Conservation (phyloP, 2,888 invertebrate genomes). For the Harmothoe impar region DNA sequence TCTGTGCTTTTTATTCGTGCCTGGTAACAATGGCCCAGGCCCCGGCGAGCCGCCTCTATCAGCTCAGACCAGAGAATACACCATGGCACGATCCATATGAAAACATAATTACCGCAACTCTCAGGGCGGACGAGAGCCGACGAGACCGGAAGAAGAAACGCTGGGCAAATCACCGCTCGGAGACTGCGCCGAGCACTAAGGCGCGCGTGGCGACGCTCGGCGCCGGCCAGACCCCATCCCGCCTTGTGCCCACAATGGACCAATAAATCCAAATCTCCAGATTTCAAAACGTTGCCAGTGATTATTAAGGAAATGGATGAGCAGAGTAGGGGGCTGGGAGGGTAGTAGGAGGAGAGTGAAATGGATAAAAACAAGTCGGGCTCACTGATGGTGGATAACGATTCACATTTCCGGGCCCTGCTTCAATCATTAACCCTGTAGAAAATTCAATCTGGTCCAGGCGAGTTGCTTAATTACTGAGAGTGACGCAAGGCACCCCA, state of each 20-base stretch:
- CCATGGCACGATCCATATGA: conserved; percentile 55
- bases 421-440: conserved; percentile 54
- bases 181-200: neutral
- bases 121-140: neutral
- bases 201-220: neutral
- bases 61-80: conserved; percentile 45
- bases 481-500: neutral
- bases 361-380: neutral
- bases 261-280: conserved; percentile 58
- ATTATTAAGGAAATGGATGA: conserved; percentile 35
- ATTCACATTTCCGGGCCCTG: conserved; percentile 52
- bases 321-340: neutral
- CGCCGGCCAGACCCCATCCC: neutral
- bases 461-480: conserved; percentile 34
- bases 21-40: conserved; percentile 15
- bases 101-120: conserved; percentile 60
- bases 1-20: neutral
- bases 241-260: neutral
- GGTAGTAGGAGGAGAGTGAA: neutral
- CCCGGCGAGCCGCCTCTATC: neutral
- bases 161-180: conserved; percentile 49
- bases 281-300: conserved; percentile 57
- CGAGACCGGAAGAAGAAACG: conserved; percentile 42
- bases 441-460: conserved; percentile 58
- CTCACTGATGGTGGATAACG: conserved; percentile 58